A percentile compares a stretch with the other conserved stretches of the same genome.
These are phyloP conservation scores for Motacilla tschutschensis DNA, from an alignment of 2,113 vertebrate species.

Conservation along the genomic window DNA sequence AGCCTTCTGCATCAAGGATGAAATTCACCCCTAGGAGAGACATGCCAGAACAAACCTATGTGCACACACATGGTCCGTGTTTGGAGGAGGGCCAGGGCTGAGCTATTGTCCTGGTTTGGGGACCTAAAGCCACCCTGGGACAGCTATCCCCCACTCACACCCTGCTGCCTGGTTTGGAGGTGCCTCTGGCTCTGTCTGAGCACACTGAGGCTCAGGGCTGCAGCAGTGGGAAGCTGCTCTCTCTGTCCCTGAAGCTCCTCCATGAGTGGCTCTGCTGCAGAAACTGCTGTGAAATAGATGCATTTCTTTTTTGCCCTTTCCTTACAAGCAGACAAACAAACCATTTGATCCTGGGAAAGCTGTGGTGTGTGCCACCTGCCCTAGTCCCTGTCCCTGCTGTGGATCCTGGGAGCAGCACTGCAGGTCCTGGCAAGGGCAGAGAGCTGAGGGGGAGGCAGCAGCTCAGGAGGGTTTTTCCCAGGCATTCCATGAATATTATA, in stretches of 20 bases:
- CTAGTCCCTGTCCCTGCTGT: background rate
- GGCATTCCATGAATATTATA: background rate
- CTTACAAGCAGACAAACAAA: background rate
- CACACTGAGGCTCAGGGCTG: background rate
- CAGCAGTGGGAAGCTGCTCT: background rate
- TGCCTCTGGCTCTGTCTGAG: background rate
- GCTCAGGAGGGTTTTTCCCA: background rate
- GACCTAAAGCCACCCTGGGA: background rate
- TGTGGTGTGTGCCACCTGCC: accelerated
- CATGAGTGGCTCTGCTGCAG: background rate
- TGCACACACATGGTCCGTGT: accelerated
- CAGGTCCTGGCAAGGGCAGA: background rate
- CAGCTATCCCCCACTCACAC: background rate
- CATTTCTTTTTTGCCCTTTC: background rate
- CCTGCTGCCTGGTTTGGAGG: background rate
- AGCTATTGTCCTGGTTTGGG: background rate
- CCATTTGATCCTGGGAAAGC: background rate
- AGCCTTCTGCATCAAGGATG: background rate
- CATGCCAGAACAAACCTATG: background rate
- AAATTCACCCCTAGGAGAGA: background rate
- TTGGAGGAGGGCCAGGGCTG: background rate
- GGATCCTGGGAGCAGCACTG: background rate
- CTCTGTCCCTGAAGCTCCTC: accelerated
- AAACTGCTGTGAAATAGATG: background rate
- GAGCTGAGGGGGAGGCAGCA: background rate